phyloP scores from a whole-genome alignment of 2,797 vertebrate species.

The Lindbergichthys nudifrons region DNA sequence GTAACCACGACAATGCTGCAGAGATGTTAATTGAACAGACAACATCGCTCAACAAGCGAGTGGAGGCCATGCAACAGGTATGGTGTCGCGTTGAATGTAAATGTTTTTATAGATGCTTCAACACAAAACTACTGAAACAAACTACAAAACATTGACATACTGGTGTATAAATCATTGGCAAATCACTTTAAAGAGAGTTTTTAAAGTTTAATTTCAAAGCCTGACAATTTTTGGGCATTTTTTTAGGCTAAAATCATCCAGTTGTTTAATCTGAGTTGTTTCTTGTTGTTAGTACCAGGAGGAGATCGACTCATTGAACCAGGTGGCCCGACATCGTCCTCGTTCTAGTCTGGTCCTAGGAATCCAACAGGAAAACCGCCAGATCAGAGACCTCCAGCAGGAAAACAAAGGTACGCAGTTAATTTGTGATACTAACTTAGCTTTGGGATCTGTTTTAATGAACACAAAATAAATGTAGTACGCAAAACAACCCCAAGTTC shows the following conservation, averaged over 20 bases:
- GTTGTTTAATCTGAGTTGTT: neutral
- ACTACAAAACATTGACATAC: neutral
- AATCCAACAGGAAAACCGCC: slow-evolving; percentile 98
- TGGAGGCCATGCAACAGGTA: slow-evolving; percentile 98
- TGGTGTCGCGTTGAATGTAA: neutral
- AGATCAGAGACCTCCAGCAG: slow-evolving; percentile 95
- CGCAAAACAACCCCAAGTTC: neutral
- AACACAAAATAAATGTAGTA: neutral
- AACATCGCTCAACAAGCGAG: slow-evolving; percentile 93
- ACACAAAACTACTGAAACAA: neutral
- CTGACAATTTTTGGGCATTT: neutral
- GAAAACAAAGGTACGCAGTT: slow-evolving; percentile 92
- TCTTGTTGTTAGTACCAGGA: slow-evolving; percentile 91
- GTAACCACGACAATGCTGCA: slow-evolving; percentile 96
- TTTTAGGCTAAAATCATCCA: neutral
- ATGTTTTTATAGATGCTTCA: neutral
- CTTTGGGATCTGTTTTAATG: neutral
- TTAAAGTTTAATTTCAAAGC: neutral
- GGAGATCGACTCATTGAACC: slow-evolving; percentile 95
- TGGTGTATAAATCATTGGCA: neutral
- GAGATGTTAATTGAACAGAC: slow-evolving; percentile 98
- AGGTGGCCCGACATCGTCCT: slow-evolving; percentile 96
- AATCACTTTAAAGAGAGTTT: neutral
- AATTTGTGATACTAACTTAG: neutral
- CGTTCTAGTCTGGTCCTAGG: slow-evolving; percentile 95